phyloP scores from a whole-genome alignment of 1,140 invertebrate genomes.

The Octopus bimaculoides region DNA sequence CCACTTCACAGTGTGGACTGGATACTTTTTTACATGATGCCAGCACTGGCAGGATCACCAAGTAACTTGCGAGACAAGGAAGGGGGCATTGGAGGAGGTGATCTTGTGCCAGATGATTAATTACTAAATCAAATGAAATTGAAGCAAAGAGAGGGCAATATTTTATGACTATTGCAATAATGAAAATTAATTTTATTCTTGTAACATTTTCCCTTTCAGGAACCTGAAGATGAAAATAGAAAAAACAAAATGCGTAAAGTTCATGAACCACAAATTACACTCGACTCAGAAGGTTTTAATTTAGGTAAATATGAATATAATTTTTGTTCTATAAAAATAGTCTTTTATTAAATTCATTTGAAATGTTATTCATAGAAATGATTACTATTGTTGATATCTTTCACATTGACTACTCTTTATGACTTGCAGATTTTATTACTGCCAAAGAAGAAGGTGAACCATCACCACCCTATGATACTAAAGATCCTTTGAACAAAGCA shows the following conservation, averaged over 20 bases:
- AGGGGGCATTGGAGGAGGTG: too few relatives aligned
- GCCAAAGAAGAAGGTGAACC: conserved; percentile 40
- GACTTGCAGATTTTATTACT: conserved; percentile 34
- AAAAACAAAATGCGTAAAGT: conserved; percentile 45
- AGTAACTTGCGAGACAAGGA: too few relatives aligned
- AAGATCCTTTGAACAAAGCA: conserved; percentile 54
- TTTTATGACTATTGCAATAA: too few relatives aligned
- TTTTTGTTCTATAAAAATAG: background rate
- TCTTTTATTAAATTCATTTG: background rate
- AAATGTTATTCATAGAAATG: background rate
- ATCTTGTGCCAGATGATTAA: too few relatives aligned
- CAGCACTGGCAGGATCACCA: too few relatives aligned
- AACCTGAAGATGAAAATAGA: conserved; percentile 32
- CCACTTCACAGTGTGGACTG: too few relatives aligned
- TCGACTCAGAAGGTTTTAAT: conserved; percentile 49
- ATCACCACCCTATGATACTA: conserved; percentile 37
- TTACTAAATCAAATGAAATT: too few relatives aligned
- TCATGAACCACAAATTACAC: conserved; percentile 46
- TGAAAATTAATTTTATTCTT: too few relatives aligned
- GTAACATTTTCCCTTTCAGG: conserved; percentile 24
- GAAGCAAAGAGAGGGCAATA: too few relatives aligned
- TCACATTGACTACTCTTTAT: too few relatives aligned
- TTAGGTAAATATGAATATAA: conserved; percentile 34
- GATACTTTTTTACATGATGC: too few relatives aligned
- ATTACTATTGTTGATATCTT: too few relatives aligned